Base-by-base conservation (phyloP, 2,888 invertebrate genomes). In the Protodeltote pygarga region DNA sequence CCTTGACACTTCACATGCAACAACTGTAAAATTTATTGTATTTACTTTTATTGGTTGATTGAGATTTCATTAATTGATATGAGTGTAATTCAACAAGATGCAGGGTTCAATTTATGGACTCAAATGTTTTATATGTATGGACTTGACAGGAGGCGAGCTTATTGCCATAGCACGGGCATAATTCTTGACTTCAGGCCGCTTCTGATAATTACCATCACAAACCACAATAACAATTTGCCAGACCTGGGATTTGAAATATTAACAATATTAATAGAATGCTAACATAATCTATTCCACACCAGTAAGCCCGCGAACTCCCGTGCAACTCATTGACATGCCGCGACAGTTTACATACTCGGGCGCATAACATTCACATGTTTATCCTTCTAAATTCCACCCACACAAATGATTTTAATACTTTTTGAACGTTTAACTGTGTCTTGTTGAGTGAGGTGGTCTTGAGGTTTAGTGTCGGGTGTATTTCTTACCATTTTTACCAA, bases 1-100 rank as follows among this genome's bases (percentile, higher is more conserved):
- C 65, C 65, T 59, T 65, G 70, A 75, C 73, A 70, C 73, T 66
- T 72, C 71, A 66, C 65, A 65, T 41, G 51, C 33, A 44, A 13
- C 31, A 40, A 40, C 33, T 50, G 44, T 65, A 34, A 50, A 50
- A 50, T 50, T 45, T 23, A 62, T 13, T 32, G 13, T 13, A 19
- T 13, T 9, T 19, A 13, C 17, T 25, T 8, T 6, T 24, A 13
- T 8, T 15, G 21, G 21, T 9, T 13, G 27, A 38, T 20, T 28
- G 39, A 14, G 32, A 21, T 51, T 51, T n/a, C n/a, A n/a, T n/a
- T n/a, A n/a, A n/a, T n/a, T n/a, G n/a, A n/a, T n/a, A n/a, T n/a
- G n/a, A n/a, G n/a, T n/a, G n/a, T n/a, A n/a, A n/a, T n/a, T n/a
- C n/a, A n/a, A n/a, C n/a, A n/a, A n/a, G n/a, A n/a, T n/a, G n/a